Evolutionary conservation across 1,140 invertebrate genomes (phyloP).

Genomic region (Habropoda laboriosa): DNA sequence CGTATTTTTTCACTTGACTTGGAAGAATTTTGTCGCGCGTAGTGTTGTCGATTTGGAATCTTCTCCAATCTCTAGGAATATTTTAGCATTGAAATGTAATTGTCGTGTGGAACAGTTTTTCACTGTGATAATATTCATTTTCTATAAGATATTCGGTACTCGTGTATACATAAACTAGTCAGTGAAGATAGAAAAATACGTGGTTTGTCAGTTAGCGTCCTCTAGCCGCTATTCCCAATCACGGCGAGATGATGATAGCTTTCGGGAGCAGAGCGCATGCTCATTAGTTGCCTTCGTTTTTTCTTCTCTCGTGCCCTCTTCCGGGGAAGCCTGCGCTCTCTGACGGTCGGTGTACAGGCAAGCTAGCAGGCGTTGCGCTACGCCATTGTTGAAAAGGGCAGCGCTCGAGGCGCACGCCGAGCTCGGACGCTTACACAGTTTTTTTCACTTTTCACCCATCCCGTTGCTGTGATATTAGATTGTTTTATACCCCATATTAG

Average conservation of each 20-base stretch:
- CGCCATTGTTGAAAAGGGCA: conserved; percentile 77
- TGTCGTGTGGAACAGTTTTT: background rate
- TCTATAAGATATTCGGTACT: no score
- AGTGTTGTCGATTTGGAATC: no score
- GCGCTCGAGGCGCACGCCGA: conserved; percentile 75
- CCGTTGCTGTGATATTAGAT: conserved; percentile 76
- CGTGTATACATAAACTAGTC: no score
- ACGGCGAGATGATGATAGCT: conserved; percentile 15
- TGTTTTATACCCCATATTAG: conserved; percentile 70
- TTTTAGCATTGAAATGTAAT: background rate
- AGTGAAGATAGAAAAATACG: background rate
- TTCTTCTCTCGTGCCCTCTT: conserved; percentile 52
- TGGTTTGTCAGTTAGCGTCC: conserved; percentile 31
- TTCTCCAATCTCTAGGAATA: background rate
- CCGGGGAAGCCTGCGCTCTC: conserved; percentile 57
- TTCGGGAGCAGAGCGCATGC: conserved; percentile 57
- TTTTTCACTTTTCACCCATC: conserved; percentile 68
- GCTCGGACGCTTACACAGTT: conserved; percentile 68
- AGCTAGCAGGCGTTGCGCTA: conserved; percentile 51
- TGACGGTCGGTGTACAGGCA: conserved; percentile 44
- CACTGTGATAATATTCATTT: no score
- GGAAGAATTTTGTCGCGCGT: background rate
- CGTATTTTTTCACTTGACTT: no score
- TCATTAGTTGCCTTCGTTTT: conserved; percentile 57
- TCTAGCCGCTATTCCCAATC: conserved; percentile 55